Conservation (phyloP, 1,140 invertebrate genomes). For the Cherax quadricarinatus region DNA sequence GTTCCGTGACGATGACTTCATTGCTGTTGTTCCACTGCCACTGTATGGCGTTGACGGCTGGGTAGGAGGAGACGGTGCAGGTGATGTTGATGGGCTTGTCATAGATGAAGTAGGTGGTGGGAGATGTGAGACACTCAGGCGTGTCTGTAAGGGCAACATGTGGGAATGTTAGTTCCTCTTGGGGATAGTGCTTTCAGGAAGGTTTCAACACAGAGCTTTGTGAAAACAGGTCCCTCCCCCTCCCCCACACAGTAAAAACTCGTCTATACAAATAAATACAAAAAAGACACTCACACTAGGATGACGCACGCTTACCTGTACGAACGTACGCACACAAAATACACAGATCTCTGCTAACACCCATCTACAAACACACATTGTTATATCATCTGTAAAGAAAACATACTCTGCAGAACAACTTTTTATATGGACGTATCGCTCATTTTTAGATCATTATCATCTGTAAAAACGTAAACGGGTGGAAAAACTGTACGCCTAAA, state of each 20-base stretch:
- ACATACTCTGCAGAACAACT: no score
- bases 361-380: no score
- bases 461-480: no score
- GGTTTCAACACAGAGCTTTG: not conserved
- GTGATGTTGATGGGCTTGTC: constrained; percentile 65
- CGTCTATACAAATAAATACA: constrained; percentile 30
- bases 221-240: not conserved
- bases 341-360: no score
- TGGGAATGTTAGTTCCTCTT: not conserved
- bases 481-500: no score
- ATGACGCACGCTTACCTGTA: no score
- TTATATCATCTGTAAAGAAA: no score
- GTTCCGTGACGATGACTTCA: constrained; percentile 32
- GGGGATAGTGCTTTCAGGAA: not conserved
- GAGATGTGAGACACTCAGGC: constrained; percentile 42
- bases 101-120: constrained; percentile 65
- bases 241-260: not conserved
- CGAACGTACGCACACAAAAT: no score
- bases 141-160: constrained; percentile 10
- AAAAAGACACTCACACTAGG: not conserved
- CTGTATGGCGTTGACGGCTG: constrained; percentile 44
- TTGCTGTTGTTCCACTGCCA: constrained; percentile 66
- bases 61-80: constrained; percentile 62
- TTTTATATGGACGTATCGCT: no score
- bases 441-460: no score